phyloP scores from a whole-genome alignment of 1,140 invertebrate genomes.

The Macrotrachela quadricornifera region DNA sequence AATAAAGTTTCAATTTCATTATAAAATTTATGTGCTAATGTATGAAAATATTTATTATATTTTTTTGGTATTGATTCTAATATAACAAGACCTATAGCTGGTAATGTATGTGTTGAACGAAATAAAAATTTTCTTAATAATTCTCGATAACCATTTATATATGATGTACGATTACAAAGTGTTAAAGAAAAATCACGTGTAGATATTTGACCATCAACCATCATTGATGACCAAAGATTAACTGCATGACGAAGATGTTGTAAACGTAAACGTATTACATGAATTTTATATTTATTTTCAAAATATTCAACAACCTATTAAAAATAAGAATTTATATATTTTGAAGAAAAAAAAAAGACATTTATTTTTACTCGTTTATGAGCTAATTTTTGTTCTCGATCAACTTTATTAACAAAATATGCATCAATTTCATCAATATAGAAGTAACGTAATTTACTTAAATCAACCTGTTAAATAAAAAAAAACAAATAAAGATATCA shows the following conservation, averaged over 20 bases:
- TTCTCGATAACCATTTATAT: slow-evolving; percentile 27
- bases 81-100: slow-evolving; percentile 49
- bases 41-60: slow-evolving; percentile 9
- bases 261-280: slow-evolving; percentile 13
- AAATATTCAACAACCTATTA: slow-evolving; percentile 17
- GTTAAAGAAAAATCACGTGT: slow-evolving; percentile 15
- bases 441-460: too few relatives aligned
- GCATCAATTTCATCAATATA: too few relatives aligned
- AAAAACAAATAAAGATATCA: too few relatives aligned
- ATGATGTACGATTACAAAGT: slow-evolving; percentile 14
- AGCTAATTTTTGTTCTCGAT: too few relatives aligned
- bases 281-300: slow-evolving; percentile 11
- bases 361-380: too few relatives aligned
- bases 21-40: slow-evolving; percentile 18
- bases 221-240: slow-evolving; percentile 23
- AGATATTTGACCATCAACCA: slow-evolving; percentile 13
- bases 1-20: slow-evolving; percentile 35
- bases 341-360: too few relatives aligned
- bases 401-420: too few relatives aligned
- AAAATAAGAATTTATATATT: too few relatives aligned
- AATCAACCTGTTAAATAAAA: too few relatives aligned
- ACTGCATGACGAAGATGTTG: slow-evolving; percentile 17
- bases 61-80: slow-evolving; percentile 36
- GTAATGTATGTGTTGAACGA: slow-evolving; percentile 55
- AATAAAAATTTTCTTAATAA: slow-evolving; percentile 11